A percentile compares a stretch with the other conserved stretches of the same genome.
Conservation (phyloP, 2,888 invertebrate species). For the Metallyticus violacea region DNA sequence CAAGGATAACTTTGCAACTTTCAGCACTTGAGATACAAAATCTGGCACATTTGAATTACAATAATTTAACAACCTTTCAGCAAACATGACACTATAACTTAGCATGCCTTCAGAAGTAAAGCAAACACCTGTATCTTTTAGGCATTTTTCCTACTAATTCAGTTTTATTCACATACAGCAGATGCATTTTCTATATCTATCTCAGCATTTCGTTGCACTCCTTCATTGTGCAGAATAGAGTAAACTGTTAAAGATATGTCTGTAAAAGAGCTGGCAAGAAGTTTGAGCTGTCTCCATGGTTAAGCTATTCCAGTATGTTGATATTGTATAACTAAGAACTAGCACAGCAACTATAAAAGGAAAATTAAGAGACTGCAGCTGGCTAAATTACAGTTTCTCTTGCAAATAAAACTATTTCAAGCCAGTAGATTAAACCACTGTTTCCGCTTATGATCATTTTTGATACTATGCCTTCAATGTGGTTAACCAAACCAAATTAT, state of each 20-base stretch:
- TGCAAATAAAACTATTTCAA: no score
- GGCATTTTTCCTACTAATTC: not conserved
- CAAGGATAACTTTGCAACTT: not conserved
- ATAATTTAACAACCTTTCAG: not conserved
- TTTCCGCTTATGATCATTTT: no score
- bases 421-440: no score
- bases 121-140: not conserved
- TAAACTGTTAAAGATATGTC: not conserved
- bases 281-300: not conserved
- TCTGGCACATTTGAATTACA: not conserved
- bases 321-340: not conserved
- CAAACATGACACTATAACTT: not conserved
- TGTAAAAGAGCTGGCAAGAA: not conserved
- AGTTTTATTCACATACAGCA: not conserved
- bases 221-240: constrained; percentile 17
- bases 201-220: constrained; percentile 14
- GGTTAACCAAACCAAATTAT: no score
- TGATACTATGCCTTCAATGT: no score
- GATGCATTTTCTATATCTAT: not conserved
- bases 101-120: not conserved
- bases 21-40: not conserved
- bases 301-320: not conserved
- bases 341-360: not conserved
- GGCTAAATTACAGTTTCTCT: no score
- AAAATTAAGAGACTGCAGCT: not conserved